These are phyloP conservation scores for Bos indicus DNA, from an alignment of 2,113 vertebrate genomes.

Conservation along the genomic window DNA sequence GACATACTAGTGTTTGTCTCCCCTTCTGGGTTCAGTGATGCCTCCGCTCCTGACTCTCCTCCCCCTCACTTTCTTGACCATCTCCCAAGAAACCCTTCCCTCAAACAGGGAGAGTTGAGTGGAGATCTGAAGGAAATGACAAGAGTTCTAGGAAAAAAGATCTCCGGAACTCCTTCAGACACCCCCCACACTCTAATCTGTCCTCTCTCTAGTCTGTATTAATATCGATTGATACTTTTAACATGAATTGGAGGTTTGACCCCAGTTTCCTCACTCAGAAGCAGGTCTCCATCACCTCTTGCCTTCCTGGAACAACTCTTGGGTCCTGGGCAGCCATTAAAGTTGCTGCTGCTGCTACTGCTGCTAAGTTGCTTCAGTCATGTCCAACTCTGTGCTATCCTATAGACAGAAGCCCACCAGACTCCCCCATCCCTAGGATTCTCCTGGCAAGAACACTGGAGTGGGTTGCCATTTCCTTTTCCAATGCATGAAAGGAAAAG, in stretches of 20 bases:
- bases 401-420: too few relatives aligned
- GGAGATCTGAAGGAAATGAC: not conserved
- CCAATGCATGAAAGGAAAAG: not conserved
- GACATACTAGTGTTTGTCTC: not conserved
- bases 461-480: too few relatives aligned
- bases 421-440: too few relatives aligned
- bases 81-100: not conserved
- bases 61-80: not conserved
- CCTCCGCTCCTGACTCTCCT: not conserved
- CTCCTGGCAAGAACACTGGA: too few relatives aligned
- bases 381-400: too few relatives aligned
- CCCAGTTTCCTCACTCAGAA: not conserved
- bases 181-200: not conserved
- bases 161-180: not conserved
- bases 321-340: not conserved
- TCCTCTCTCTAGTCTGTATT: not conserved
- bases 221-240: not conserved
- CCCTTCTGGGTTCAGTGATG: not conserved
- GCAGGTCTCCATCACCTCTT: not conserved
- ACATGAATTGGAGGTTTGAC: not conserved
- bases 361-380: too few relatives aligned
- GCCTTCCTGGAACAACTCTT: not conserved
- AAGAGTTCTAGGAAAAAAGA: not conserved
- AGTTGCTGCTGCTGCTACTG: not conserved
- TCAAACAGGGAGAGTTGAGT: not conserved